Conservation (phyloP, 2,888 invertebrate genomes). For the Dusona sp. region DNA sequence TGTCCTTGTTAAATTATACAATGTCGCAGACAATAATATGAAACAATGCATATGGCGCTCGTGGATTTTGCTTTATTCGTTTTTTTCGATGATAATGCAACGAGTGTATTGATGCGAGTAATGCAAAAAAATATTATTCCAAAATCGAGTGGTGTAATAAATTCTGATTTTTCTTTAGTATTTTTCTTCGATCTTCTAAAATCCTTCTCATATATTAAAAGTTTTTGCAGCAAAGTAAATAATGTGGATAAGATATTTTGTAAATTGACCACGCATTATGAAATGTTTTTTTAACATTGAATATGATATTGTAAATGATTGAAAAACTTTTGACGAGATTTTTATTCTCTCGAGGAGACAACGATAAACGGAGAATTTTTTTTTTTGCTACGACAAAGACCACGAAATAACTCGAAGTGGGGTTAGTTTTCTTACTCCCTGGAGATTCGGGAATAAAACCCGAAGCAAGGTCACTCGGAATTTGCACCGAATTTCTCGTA, state of each 20-base stretch:
- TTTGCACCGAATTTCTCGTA: slow-evolving; percentile 68
- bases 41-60: slow-evolving; percentile 22
- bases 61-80: slow-evolving; percentile 8
- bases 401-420: slow-evolving; percentile 6
- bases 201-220: background rate
- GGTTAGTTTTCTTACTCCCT: slow-evolving; percentile 3
- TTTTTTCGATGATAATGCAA: background rate
- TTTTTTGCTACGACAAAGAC: slow-evolving; percentile 1
- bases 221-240: background rate
- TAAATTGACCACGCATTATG: background rate
- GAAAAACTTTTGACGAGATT: slow-evolving; percentile 1
- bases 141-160: background rate
- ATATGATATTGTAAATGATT: background rate
- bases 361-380: background rate
- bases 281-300: background rate
- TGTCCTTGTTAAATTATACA: slow-evolving; percentile 63
- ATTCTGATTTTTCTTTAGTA: background rate
- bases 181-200: background rate
- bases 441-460: slow-evolving; percentile 32
- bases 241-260: background rate
- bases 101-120: background rate
- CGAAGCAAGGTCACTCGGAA: slow-evolving; percentile 74
- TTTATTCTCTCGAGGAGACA: background rate
- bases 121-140: background rate
- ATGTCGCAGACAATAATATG: slow-evolving; percentile 42